A percentile compares a stretch with the other conserved stretches of the same genome.
Conservation (phyloP, 2,113 vertebrate species). For the Bungarus multicinctus region DNA sequence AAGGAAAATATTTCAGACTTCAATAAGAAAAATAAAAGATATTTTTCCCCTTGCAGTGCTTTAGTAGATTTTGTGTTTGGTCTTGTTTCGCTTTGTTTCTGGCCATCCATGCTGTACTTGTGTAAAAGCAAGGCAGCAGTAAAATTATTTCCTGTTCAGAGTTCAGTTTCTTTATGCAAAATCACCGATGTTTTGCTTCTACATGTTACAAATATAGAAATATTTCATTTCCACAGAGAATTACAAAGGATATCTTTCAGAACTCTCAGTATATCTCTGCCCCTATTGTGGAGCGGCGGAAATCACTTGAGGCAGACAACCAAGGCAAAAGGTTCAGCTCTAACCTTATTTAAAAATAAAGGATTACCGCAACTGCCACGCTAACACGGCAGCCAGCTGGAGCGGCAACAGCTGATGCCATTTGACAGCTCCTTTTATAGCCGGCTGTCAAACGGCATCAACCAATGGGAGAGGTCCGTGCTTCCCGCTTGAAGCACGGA, state of each 20-base stretch:
- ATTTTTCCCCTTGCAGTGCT: neutral
- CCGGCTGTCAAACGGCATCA: too few relatives aligned
- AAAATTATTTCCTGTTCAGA: neutral
- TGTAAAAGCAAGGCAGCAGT: neutral
- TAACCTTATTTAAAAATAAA: too few relatives aligned
- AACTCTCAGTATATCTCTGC: neutral
- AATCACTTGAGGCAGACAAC: too few relatives aligned
- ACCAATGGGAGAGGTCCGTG: too few relatives aligned
- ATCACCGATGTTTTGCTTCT: neutral
- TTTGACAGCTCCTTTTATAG: too few relatives aligned
- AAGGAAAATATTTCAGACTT: neutral
- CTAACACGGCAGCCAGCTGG: too few relatives aligned
- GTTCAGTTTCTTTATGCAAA: neutral
- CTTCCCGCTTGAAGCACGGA: too few relatives aligned
- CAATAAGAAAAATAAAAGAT: neutral
- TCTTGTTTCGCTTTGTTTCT: neutral
- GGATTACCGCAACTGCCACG: too few relatives aligned
- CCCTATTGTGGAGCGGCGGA: too few relatives aligned
- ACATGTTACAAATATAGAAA: neutral
- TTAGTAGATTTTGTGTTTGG: neutral
- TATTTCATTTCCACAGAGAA: neutral
- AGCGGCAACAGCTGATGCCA: too few relatives aligned
- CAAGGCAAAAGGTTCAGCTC: too few relatives aligned
- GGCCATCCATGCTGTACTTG: neutral
- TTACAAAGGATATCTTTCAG: neutral